Base-by-base conservation (phyloP, 1,140 invertebrate genomes). In the Ooceraea biroi region DNA sequence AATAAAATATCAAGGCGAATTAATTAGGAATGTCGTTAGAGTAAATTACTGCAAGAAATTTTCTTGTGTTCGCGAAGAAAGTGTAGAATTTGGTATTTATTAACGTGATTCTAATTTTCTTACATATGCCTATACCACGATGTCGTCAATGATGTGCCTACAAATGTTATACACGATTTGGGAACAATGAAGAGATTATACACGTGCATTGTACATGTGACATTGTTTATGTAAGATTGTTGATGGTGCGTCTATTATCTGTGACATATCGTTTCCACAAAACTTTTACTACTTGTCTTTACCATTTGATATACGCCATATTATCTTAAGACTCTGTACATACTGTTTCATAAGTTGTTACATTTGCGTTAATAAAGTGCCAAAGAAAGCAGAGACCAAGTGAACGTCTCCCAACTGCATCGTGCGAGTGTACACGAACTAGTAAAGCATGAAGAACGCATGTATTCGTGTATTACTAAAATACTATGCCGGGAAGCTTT, bases 331-430 rank as follows among this genome's bases (percentile, higher is more conserved):
- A 44, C 87, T 88, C 88, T 92, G 91, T 93, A 92, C 83, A 92
- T 87, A 92, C 71, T 66, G 83, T 69, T 88, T 89, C 76, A 8
- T 85, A 86, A 91, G 89, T 90, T 91, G 85, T 93, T 93, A 92
- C 36, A 36, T 82, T 88, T 90, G 88, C 74, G 84, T 90, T 86
- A 93, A 93, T 93, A 93, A 93, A 93, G 91, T 93, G 91, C 93
- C 93, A 93, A 94, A 93, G 92, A 94, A 93, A 93, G 93, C 82
- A 50, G 17, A n/a, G 48, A 58, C 25, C n/a, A 25, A 5, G 52
- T 19, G 52, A 55, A 55, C 19, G 52, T 55, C n/a, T 55, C 8
- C n/a, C n/a, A 19, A 19, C n/a, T 19, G n/a, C n/a, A 19, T 41
- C n/a, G 12, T 19, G n/a, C n/a, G n/a, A n/a, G n/a, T n/a, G n/a